phyloP scores from a whole-genome alignment of 2,888 invertebrate species.

The Eristalis intricaria region DNA sequence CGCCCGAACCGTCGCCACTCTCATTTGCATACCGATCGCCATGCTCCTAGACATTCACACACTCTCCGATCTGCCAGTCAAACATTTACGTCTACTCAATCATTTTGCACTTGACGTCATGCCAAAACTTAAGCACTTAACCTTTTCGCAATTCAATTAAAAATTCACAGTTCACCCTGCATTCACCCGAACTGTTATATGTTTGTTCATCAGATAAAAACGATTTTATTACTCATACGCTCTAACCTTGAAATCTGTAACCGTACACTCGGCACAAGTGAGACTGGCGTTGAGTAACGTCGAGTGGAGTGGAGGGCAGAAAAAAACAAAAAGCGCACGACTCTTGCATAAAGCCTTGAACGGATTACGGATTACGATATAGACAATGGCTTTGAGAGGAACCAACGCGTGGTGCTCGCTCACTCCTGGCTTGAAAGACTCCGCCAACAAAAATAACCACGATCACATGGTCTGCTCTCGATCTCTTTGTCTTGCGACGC shows the following conservation, averaged over 20 bases:
- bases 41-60: neutral
- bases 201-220: slow-evolving; percentile 24
- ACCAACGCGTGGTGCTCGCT: neutral
- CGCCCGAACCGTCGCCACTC: too few relatives aligned
- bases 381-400: slow-evolving; percentile 17
- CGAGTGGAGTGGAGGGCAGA: neutral
- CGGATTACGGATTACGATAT: slow-evolving; percentile 5
- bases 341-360: slow-evolving; percentile 32
- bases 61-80: neutral
- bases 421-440: neutral
- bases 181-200: neutral
- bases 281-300: slow-evolving; percentile 43
- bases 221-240: slow-evolving; percentile 16
- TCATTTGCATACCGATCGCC: too few relatives aligned
- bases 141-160: neutral
- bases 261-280: slow-evolving; percentile 29
- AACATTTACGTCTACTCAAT: neutral
- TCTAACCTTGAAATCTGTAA: slow-evolving; percentile 46
- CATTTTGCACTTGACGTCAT: neutral
- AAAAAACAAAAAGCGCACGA: slow-evolving; percentile 1
- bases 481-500: neutral
- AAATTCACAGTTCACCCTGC: slow-evolving; percentile 1
- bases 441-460: neutral
- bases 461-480: neutral
- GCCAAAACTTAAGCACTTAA: neutral